phyloP scores from a whole-genome alignment of 2,888 invertebrate genomes.

The Ryuthela nishihirai region DNA sequence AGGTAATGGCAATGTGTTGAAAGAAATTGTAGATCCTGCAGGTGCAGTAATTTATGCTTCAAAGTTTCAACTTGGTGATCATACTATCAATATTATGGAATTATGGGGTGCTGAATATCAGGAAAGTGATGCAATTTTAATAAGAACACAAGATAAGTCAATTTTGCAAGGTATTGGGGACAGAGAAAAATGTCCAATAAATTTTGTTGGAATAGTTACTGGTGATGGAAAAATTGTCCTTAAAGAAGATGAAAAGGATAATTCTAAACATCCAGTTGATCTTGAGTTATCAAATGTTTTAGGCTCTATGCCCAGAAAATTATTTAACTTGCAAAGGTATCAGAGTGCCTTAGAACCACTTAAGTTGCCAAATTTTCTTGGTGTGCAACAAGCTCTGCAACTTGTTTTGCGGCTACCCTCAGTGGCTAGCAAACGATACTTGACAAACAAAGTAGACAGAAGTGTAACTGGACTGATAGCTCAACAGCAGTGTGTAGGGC shows the following conservation, averaged over 20 bases:
- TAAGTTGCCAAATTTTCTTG: constrained; percentile 57
- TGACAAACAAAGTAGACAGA: constrained; percentile 76
- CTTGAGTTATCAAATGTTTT: constrained; percentile 82
- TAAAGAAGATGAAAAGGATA: constrained; percentile 18
- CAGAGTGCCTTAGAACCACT: constrained; percentile 54
- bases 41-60: constrained; percentile 87
- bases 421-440: constrained; percentile 90
- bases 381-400: constrained; percentile 65
- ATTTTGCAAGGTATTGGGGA: constrained; percentile 67
- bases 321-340: constrained; percentile 61
- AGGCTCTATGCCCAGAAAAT: constrained; percentile 79
- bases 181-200: constrained; percentile 88
- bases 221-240: constrained; percentile 67
- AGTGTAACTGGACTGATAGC: constrained; percentile 70
- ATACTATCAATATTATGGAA: constrained; percentile 86
- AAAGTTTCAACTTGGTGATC: constrained; percentile 87
- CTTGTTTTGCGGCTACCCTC: constrained; percentile 77
- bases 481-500: constrained; percentile 98
- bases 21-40: constrained; percentile 91
- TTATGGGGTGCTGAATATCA: constrained; percentile 99
- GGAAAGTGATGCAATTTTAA: constrained; percentile 87
- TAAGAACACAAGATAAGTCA: constrained; percentile 62
- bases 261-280: constrained; percentile 68
- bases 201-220: constrained; percentile 88
- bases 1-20: constrained; percentile 86